Conservation (phyloP, 2,113 vertebrate genomes). For the Osmerus mordax region DNA sequence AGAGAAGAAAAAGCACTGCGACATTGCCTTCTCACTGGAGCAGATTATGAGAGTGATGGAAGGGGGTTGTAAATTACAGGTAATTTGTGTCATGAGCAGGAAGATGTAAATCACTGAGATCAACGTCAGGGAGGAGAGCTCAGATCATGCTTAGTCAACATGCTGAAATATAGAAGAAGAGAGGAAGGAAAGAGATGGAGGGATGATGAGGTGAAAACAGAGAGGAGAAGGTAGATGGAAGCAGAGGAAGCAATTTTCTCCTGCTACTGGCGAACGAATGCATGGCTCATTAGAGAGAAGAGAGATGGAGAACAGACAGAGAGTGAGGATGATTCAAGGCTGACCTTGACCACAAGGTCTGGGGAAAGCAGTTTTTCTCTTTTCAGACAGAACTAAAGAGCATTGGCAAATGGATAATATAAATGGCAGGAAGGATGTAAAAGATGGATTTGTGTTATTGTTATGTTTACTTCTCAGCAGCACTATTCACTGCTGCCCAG, state of each 20-base stretch:
- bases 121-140: constrained; percentile 49
- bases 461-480: too few relatives aligned
- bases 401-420: too few relatives aligned
- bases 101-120: constrained; percentile 61
- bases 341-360: constrained; percentile 51
- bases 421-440: too few relatives aligned
- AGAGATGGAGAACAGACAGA: constrained; percentile 32
- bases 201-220: constrained; percentile 1
- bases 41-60: constrained; percentile 60
- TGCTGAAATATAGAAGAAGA: constrained; percentile 9
- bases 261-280: constrained; percentile 34
- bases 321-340: constrained; percentile 41
- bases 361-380: constrained; percentile 3
- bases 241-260: constrained; percentile 37
- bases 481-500: too few relatives aligned
- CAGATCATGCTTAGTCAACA: constrained; percentile 41
- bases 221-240: constrained; percentile 35
- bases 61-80: constrained; percentile 56
- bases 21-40: constrained; percentile 60
- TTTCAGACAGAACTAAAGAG: not conserved
- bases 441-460: too few relatives aligned
- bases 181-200: not conserved
- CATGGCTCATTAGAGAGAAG: constrained; percentile 58
- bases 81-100: constrained; percentile 61
- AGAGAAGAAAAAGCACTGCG: constrained; percentile 24